Percentiles rank a stretch among this genome's conserved stretches.
phyloP scores from a whole-genome alignment of 2,888 invertebrate genomes.

The Trichogramma evanescens region DNA sequence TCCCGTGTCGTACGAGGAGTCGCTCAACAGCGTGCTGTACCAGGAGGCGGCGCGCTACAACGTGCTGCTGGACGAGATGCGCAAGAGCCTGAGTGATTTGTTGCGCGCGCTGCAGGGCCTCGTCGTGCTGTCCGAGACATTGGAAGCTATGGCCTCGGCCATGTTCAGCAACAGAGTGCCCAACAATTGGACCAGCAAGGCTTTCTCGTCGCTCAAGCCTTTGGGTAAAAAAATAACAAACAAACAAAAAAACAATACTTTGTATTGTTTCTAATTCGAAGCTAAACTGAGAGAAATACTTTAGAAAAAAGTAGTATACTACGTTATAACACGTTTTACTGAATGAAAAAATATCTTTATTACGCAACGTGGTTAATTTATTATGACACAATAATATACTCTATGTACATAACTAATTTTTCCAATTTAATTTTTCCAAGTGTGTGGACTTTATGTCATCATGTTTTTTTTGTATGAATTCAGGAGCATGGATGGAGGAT shows the following conservation, averaged over 20 bases:
- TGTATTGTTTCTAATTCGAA: not conserved
- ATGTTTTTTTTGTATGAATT: not conserved
- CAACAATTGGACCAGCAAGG: conserved; percentile 60
- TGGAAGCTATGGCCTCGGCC: conserved; percentile 64
- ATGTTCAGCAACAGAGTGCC: conserved; percentile 66
- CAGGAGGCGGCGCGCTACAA: conserved; percentile 82
- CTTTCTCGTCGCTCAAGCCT: conserved; percentile 65
- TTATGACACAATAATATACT: too few relatives aligned
- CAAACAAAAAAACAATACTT: not conserved
- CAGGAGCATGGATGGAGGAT: conserved; percentile 64
- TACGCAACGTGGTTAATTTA: too few relatives aligned
- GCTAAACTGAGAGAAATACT: not conserved
- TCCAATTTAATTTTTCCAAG: not conserved
- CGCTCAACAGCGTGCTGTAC: conserved; percentile 79
- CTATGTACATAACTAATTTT: not conserved
- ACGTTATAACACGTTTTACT: too few relatives aligned
- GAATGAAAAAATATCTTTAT: too few relatives aligned
- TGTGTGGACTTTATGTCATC: not conserved
- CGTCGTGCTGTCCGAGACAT: conserved; percentile 69
- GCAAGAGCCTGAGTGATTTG: conserved; percentile 53
- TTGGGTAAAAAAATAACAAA: conserved; percentile 50
- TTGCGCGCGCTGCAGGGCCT: conserved; percentile 70
- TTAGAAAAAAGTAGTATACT: too few relatives aligned
- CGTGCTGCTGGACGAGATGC: conserved; percentile 53
- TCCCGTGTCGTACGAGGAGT: conserved; percentile 80